phyloP scores from a whole-genome alignment of 2,113 vertebrate genomes.

The Sylvietta virens region DNA sequence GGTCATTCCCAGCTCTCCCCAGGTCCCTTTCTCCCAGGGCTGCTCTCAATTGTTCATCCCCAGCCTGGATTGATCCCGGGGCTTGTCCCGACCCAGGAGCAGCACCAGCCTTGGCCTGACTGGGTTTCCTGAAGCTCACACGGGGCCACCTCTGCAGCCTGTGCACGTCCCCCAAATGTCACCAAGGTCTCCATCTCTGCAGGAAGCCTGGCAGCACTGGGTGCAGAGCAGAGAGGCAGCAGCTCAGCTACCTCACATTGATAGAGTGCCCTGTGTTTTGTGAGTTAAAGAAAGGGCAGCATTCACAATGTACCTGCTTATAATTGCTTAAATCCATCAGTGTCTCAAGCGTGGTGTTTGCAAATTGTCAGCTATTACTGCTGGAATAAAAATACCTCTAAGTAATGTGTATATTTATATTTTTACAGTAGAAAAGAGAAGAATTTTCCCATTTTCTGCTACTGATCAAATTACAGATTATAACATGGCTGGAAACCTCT shows the following conservation, averaged over 20 bases:
- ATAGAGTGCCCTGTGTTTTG: background rate
- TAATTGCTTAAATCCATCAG: background rate
- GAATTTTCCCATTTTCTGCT: conserved; percentile 54
- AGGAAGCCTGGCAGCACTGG: background rate
- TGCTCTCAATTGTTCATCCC: rapidly evolving
- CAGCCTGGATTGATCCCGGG: background rate
- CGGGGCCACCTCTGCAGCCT: background rate
- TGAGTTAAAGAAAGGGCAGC: background rate
- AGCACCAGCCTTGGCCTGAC: background rate
- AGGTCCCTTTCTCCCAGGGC: background rate
- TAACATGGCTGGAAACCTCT: conserved; percentile 35
- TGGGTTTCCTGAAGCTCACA: background rate
- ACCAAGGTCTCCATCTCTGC: background rate
- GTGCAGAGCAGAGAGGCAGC: background rate
- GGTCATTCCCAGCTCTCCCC: background rate
- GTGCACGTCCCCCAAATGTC: background rate
- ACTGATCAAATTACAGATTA: conserved; percentile 47
- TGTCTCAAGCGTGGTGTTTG: background rate
- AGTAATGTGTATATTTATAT: conserved; percentile 53
- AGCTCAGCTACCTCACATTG: background rate
- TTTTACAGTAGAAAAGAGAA: conserved; percentile 62
- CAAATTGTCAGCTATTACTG: conserved; percentile 19
- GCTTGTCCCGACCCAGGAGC: background rate
- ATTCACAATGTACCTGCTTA: background rate
- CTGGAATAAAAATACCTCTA: conserved; percentile 20